phyloP scores from a whole-genome alignment of 2,888 invertebrate species.

The Athrips mouffetella region DNA sequence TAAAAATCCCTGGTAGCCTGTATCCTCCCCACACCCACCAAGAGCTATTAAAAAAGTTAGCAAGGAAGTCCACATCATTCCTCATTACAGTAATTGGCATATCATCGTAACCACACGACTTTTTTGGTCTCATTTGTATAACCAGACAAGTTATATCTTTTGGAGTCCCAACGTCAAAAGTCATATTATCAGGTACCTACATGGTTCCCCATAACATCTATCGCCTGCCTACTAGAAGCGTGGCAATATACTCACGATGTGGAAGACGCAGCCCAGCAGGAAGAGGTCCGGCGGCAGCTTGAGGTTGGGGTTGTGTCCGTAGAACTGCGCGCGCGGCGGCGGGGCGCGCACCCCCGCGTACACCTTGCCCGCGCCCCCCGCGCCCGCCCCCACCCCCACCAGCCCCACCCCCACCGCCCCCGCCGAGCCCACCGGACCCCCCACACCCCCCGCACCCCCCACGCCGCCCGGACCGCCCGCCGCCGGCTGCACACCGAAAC shows the following conservation, averaged over 20 bases:
- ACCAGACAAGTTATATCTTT: no score
- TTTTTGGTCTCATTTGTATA: no score
- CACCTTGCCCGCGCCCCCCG: constrained; percentile 65
- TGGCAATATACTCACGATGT: constrained; percentile 79
- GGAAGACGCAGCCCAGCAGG: constrained; percentile 95
- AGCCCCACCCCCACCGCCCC: background rate
- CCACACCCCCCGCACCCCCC: background rate
- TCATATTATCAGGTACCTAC: no score
- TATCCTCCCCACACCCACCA: no score
- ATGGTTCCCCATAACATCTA: no score
- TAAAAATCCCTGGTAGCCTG: no score
- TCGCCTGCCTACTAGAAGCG: no score
- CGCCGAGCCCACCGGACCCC: background rate
- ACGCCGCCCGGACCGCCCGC: background rate
- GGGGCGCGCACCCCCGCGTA: constrained; percentile 58
- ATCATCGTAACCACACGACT: background rate
- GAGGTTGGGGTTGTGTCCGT: constrained; percentile 95
- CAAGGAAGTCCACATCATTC: no score
- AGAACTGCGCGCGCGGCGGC: constrained; percentile 87
- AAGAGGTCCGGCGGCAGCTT: constrained; percentile 93
- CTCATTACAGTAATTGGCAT: background rate
- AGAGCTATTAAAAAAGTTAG: no score
- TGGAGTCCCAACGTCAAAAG: no score
- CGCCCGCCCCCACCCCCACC: constrained; percentile 26
- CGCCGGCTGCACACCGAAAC: no score